Percentiles rank a stretch among this genome's conserved stretches.
Evolutionary conservation across 2,888 invertebrate genomes (phyloP).

Genomic region (Plebejus argus): DNA sequence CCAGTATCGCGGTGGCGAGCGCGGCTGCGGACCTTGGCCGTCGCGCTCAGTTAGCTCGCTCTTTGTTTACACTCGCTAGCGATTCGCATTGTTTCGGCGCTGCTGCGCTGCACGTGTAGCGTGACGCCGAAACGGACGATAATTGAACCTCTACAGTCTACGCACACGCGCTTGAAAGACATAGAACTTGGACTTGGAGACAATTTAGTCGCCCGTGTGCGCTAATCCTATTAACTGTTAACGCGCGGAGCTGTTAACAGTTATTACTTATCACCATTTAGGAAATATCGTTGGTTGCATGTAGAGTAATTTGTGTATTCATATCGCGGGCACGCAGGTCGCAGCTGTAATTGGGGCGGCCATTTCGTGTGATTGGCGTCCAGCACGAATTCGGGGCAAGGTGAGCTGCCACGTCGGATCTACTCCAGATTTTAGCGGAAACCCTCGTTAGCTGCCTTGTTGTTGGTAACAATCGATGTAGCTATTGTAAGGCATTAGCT

Average conservation of each 20-base stretch:
- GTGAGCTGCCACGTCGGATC: constrained; percentile 32
- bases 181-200: neutral
- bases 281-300: neutral
- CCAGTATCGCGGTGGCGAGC: neutral
- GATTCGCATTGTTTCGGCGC: constrained; percentile 1
- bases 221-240: neutral
- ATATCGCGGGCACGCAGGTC: neutral
- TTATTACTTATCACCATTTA: neutral
- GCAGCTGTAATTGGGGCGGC: constrained; percentile 30
- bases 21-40: constrained; percentile 50
- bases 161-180: neutral
- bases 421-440: neutral
- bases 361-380: constrained; percentile 34
- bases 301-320: neutral
- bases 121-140: neutral
- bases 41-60: constrained; percentile 47
- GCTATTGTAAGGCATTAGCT: neutral
- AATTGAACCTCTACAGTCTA: neutral
- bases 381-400: constrained; percentile 38
- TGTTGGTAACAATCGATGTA: neutral
- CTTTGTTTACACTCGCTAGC: constrained; percentile 29
- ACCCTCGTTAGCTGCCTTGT: neutral
- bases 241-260: neutral
- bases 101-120: neutral
- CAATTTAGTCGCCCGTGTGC: neutral